Percentiles rank a stretch among this genome's conserved stretches.
Evolutionary conservation across 2,888 invertebrate genomes (phyloP).

Genomic region (Argynnis bischoffii): DNA sequence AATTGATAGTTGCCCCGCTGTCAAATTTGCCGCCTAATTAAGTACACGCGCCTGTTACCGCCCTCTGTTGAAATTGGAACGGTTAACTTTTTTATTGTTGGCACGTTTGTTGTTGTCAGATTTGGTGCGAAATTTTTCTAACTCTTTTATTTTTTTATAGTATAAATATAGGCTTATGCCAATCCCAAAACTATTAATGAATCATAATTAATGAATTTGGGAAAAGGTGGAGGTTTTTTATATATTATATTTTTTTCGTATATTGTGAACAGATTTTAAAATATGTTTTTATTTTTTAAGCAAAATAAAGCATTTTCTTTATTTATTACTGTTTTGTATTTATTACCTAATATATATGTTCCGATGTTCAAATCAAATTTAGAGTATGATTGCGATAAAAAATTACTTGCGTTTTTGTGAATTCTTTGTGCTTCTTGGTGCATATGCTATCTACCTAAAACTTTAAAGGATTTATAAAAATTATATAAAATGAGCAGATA

Average conservation of each 20-base stretch:
- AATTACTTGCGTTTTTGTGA: constrained; percentile 25
- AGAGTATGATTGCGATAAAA: constrained; percentile 38
- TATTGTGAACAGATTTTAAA: too few relatives aligned
- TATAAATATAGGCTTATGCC: too few relatives aligned
- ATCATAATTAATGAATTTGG: too few relatives aligned
- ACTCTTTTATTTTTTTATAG: constrained; percentile 14
- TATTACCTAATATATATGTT: constrained; percentile 42
- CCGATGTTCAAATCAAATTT: constrained; percentile 43
- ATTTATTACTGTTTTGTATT: too few relatives aligned
- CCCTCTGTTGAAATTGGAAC: constrained; percentile 73
- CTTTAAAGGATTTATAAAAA: too few relatives aligned
- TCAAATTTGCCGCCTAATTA: constrained; percentile 74
- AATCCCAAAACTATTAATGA: too few relatives aligned
- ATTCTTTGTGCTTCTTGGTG: background rate
- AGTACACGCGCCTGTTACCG: constrained; percentile 58
- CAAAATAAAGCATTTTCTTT: too few relatives aligned
- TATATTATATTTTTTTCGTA: too few relatives aligned
- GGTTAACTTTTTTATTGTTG: constrained; percentile 72
- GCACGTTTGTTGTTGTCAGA: constrained; percentile 58
- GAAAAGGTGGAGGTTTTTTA: too few relatives aligned
- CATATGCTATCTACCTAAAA: too few relatives aligned
- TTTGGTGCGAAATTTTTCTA: constrained; percentile 33
- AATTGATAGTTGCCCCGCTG: constrained; percentile 71
- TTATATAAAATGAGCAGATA: too few relatives aligned
- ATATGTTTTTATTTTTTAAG: too few relatives aligned